Percentiles rank a stretch among this genome's conserved stretches.
Evolutionary conservation across 2,888 invertebrate genomes (phyloP).

Genomic region (Spilarctia lutea): DNA sequence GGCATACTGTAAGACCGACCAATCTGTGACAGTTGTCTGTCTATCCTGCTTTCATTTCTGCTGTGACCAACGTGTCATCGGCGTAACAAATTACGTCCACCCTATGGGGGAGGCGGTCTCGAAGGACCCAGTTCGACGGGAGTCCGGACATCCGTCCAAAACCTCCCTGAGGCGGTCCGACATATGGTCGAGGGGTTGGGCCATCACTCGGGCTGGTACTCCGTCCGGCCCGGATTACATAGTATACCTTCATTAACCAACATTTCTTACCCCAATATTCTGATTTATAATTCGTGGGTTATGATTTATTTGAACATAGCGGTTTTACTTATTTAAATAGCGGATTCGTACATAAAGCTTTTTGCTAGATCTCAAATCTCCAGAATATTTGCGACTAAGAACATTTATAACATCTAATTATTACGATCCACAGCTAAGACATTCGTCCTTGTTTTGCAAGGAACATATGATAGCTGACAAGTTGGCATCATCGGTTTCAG

Average conservation of each 20-base stretch:
- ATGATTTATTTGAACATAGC: background rate
- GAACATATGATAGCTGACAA: constrained; percentile 95
- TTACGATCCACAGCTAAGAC: constrained; percentile 94
- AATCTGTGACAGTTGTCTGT: too few species aligned
- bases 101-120: too few species aligned
- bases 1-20: too few species aligned
- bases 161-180: too few species aligned
- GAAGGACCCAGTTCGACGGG: too few species aligned
- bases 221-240: too few species aligned
- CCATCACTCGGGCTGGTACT: too few species aligned
- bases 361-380: background rate
- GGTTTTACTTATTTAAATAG: background rate
- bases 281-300: background rate
- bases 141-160: too few species aligned
- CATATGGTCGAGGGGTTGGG: too few species aligned
- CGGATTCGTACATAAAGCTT: background rate
- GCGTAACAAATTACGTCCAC: too few species aligned
- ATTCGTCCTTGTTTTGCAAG: constrained; percentile 94
- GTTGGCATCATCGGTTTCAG: constrained; percentile 77
- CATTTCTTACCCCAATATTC: background rate
- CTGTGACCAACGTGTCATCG: too few species aligned
- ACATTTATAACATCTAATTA: background rate
- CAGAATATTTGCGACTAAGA: background rate
- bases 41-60: too few species aligned
- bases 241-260: background rate